These are phyloP conservation scores for Tetragnatha montana DNA, from an alignment of 2,888 invertebrate species.

Conservation along the genomic window DNA sequence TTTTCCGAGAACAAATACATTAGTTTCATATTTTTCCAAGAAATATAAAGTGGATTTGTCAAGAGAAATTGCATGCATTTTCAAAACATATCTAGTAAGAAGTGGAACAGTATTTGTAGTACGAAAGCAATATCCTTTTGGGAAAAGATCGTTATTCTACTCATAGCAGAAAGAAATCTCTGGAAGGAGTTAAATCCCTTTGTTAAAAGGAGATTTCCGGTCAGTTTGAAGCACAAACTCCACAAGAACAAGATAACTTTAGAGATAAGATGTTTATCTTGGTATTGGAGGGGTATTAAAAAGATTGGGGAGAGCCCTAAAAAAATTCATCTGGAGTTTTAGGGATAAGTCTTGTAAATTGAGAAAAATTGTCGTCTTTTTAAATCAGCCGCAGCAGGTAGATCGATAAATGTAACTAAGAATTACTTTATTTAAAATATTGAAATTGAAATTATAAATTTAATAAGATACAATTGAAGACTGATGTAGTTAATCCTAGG, in stretches of 20 bases:
- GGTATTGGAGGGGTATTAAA: not conserved
- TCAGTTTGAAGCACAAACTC: not conserved
- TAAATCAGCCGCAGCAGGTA: not conserved
- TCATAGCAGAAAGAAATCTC: not conserved
- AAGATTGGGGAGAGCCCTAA: not conserved
- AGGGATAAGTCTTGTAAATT: not conserved
- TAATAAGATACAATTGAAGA: too few species aligned
- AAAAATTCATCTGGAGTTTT: not conserved
- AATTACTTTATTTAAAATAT: too few species aligned
- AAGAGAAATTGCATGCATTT: too few species aligned
- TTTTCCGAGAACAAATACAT: too few species aligned
- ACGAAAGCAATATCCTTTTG: too few species aligned
- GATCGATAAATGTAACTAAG: not conserved
- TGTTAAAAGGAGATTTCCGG: constrained; percentile 21
- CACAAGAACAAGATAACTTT: not conserved
- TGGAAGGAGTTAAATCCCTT: not conserved
- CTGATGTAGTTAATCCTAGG: too few species aligned
- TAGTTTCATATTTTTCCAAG: too few species aligned
- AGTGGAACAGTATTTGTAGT: too few species aligned
- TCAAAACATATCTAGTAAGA: too few species aligned
- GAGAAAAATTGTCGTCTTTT: not conserved
- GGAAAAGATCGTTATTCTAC: not conserved
- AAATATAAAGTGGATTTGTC: too few species aligned
- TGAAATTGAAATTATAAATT: too few species aligned
- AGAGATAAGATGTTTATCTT: not conserved